Conservation (phyloP, 2,113 vertebrate species). For the Leptobrachium leishanense region DNA sequence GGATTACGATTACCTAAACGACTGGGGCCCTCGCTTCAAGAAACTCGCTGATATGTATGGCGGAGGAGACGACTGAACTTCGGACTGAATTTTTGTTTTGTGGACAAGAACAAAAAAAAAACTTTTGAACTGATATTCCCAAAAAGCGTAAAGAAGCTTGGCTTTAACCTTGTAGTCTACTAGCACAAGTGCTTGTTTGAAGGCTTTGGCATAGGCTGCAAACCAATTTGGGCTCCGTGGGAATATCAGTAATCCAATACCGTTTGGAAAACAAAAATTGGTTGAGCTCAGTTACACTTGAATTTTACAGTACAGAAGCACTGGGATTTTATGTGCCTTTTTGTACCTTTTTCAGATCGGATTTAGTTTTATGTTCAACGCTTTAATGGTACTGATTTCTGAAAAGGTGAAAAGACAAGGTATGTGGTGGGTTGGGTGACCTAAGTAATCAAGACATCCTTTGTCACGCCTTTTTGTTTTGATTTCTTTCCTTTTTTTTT, state of each 20-base stretch:
- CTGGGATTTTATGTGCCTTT: constrained; percentile 99
- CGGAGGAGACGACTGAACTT: constrained; percentile 89
- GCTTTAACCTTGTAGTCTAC: constrained; percentile 97
- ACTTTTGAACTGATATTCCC: constrained; percentile 86
- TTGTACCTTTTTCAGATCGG: constrained; percentile 99
- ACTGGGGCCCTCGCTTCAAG: constrained; percentile 97
- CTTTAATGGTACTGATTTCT: constrained; percentile 99
- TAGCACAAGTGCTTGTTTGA: constrained; percentile 93
- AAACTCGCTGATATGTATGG: constrained; percentile 99
- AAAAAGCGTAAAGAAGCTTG: constrained; percentile 87
- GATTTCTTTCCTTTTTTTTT: constrained; percentile 62
- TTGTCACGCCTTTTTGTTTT: constrained; percentile 70
- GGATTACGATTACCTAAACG: constrained; percentile 99
- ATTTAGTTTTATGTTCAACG: constrained; percentile 99
- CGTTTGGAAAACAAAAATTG: constrained; percentile 83
- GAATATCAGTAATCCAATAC: constrained; percentile 87
- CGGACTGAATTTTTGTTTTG: constrained; percentile 71
- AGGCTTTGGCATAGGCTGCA: constrained; percentile 88
- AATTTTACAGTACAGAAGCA: constrained; percentile 99
- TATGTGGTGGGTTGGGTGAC: constrained; percentile 77
- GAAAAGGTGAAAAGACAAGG: constrained; percentile 83
- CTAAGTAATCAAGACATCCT: constrained; percentile 88
- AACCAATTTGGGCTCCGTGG: constrained; percentile 79
- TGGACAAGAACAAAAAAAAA: constrained; percentile 83
- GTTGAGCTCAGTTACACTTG: constrained; percentile 99